Evolutionary conservation across 2,797 vertebrate species (phyloP).

Genomic region (Danio kyathit): DNA sequence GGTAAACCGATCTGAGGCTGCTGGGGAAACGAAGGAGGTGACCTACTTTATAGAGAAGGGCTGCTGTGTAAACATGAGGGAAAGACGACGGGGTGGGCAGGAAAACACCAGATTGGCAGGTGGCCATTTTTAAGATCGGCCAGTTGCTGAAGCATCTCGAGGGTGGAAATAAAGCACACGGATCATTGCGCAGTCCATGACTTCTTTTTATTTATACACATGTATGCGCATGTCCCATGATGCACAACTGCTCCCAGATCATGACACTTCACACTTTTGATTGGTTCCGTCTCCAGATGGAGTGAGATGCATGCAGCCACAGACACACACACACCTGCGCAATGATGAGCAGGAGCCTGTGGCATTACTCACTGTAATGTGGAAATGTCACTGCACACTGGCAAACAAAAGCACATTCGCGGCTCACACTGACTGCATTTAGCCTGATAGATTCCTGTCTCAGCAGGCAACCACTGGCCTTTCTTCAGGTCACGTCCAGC

Average conservation of each 20-base stretch:
- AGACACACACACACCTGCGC: conserved; percentile 23
- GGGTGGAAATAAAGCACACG: conserved; percentile 15
- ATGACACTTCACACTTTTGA: conserved; percentile 47
- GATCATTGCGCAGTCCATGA: conserved; percentile 21
- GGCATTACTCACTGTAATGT: conserved; percentile 56
- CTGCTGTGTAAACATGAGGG: conserved; percentile 45
- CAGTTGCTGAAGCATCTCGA: conserved; percentile 55
- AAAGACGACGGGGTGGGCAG: conserved; percentile 43
- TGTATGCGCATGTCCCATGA: conserved; percentile 29
- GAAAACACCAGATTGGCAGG: conserved; percentile 56
- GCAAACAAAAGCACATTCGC: conserved; percentile 24
- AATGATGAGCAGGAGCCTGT: conserved; percentile 38
- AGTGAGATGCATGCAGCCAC: conserved; percentile 12
- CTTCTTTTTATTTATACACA: conserved; percentile 31
- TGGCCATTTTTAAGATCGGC: conserved; percentile 53
- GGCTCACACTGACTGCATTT: conserved; percentile 22
- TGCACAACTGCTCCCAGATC: conserved; percentile 20
- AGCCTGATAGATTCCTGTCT: conserved; percentile 50
- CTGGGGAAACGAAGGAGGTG: conserved; percentile 50
- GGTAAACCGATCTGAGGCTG: conserved; percentile 46
- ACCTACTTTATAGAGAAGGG: conserved; percentile 59
- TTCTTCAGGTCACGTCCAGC: conserved; percentile 9
- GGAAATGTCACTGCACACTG: conserved; percentile 56
- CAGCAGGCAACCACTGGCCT: conserved; percentile 27
- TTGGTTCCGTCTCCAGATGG: conserved; percentile 52